A percentile compares a stretch with the other conserved stretches of the same genome.
phyloP scores from a whole-genome alignment of 2,113 vertebrate species.

The Neolamprologus cancellatus region DNA sequence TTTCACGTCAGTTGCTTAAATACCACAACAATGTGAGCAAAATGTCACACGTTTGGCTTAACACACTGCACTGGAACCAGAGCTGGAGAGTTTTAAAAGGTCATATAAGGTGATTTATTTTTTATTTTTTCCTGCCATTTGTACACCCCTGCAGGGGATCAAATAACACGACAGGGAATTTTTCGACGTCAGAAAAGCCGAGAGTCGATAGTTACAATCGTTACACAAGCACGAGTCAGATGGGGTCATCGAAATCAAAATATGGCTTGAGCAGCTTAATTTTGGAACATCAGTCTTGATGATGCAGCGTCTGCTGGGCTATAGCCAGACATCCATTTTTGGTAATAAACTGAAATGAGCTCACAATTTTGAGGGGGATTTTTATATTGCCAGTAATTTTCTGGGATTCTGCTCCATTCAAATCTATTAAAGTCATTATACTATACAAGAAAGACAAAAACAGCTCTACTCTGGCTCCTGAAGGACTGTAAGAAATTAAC shows the following conservation, averaged over 20 bases:
- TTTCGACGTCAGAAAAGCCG: not conserved
- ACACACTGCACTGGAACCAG: not conserved
- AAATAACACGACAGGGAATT: not conserved
- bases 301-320: not conserved
- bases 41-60: not conserved
- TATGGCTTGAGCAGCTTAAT: not conserved
- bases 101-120: not conserved
- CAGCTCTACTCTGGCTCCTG: not conserved
- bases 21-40: not conserved
- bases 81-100: not conserved
- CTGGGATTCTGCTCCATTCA: not conserved
- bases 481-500: not conserved
- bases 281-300: not conserved
- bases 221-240: not conserved
- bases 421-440: not conserved
- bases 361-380: not conserved
- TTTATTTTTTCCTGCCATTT: not conserved
- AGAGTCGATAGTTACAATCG: not conserved
- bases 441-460: not conserved
- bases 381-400: not conserved
- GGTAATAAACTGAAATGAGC: not conserved
- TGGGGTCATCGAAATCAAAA: not conserved
- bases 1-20: not conserved
- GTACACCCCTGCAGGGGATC: not conserved
- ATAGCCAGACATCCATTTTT: not conserved